phyloP scores from a whole-genome alignment of 1,140 invertebrate species.

The Hylaeus anthracinus region DNA sequence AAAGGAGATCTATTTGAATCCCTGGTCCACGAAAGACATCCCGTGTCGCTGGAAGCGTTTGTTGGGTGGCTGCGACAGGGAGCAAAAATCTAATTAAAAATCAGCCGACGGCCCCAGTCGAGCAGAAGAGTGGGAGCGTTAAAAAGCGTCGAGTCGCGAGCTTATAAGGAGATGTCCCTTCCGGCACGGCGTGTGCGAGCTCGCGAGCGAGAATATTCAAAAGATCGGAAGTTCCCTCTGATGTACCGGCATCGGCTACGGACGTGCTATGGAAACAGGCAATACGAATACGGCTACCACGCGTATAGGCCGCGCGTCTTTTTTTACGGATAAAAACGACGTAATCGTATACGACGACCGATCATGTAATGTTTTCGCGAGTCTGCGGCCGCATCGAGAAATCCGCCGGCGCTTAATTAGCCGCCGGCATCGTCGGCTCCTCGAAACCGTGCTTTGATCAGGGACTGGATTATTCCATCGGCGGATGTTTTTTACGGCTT shows the following conservation, averaged over 20 bases:
- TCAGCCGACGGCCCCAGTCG: neutral
- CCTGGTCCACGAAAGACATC: neutral
- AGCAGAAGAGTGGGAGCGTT: neutral
- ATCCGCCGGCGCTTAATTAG: slow-evolving; percentile 61
- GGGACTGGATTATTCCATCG: slow-evolving; percentile 54
- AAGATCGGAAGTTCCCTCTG: slow-evolving; percentile 61
- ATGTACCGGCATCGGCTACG: slow-evolving; percentile 61
- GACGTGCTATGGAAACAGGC: slow-evolving; percentile 51
- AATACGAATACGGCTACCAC: slow-evolving; percentile 46
- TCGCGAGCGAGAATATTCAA: slow-evolving; percentile 53
- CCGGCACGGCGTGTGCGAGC: slow-evolving; percentile 18
- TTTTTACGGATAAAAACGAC: slow-evolving; percentile 61
- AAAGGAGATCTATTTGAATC: no score
- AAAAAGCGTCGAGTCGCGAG: slow-evolving; percentile 23
- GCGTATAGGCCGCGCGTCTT: neutral
- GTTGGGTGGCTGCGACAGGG: neutral
- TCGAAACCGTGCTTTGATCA: slow-evolving; percentile 64
- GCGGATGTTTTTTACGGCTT: slow-evolving; percentile 9
- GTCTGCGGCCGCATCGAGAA: slow-evolving; percentile 48
- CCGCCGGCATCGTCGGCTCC: slow-evolving; percentile 52
- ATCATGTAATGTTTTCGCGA: slow-evolving; percentile 63
- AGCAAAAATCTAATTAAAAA: slow-evolving; percentile 44
- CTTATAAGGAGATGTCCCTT: slow-evolving; percentile 55
- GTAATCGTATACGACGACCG: slow-evolving; percentile 69
- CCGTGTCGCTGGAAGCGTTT: neutral